phyloP scores from a whole-genome alignment of 2,797 vertebrate genomes.

The Delichon dasypus region DNA sequence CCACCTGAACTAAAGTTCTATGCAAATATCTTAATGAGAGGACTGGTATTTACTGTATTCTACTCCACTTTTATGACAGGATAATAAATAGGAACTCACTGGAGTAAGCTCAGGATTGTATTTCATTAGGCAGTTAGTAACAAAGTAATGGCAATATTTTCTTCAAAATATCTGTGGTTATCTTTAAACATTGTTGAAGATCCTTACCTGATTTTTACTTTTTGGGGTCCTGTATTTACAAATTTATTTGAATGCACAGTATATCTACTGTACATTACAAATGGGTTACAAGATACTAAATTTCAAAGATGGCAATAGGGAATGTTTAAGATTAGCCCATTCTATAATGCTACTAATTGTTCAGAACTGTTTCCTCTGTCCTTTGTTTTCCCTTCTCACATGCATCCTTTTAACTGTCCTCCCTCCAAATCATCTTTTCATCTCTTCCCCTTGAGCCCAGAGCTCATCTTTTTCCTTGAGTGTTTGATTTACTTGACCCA shows the following conservation, averaged over 20 bases:
- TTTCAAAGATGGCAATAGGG: neutral
- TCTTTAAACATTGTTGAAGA: neutral
- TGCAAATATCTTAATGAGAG: conserved; percentile 36
- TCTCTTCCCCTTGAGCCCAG: neutral
- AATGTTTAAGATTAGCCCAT: neutral
- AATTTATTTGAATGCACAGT: neutral
- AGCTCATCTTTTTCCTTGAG: neutral
- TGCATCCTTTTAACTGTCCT: neutral
- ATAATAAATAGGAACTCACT: neutral
- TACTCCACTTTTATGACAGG: neutral
- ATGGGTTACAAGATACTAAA: neutral
- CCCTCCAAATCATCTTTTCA: neutral
- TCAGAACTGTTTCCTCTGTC: neutral
- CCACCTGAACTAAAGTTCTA: conserved; percentile 21
- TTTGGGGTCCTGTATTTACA: neutral
- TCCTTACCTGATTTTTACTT: neutral
- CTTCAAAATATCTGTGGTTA: neutral
- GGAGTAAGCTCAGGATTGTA: neutral
- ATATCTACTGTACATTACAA: neutral
- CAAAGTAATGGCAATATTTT: neutral
- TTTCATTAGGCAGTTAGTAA: neutral
- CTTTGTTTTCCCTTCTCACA: neutral
- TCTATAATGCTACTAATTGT: neutral
- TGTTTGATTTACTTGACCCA: neutral
- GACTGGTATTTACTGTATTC: conserved; percentile 14